A percentile compares a stretch with the other conserved stretches of the same genome.
Conservation (phyloP, 1,140 invertebrate species). For the Lepidurus packardi region DNA sequence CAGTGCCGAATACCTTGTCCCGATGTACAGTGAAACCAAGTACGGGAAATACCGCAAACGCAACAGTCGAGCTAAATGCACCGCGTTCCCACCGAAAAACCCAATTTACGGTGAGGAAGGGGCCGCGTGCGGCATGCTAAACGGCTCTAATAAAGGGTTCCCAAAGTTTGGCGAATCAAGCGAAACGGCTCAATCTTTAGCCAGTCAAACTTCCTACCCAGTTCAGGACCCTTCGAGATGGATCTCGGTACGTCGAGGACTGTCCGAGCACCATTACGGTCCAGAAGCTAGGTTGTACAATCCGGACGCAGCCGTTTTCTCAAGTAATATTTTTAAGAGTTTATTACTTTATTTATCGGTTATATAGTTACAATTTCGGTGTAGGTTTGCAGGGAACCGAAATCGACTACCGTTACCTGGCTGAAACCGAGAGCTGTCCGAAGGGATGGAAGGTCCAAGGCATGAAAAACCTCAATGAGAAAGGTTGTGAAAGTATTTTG, state of each 20-base stretch:
- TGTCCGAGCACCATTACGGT: background rate
- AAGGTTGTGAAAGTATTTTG: background rate
- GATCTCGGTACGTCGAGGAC: background rate
- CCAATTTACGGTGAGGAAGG: too few relatives aligned
- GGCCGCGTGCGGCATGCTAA: too few relatives aligned
- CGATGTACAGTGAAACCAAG: background rate
- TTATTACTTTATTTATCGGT: too few relatives aligned
- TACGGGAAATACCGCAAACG: background rate
- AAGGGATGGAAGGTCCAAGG: background rate
- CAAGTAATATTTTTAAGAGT: background rate
- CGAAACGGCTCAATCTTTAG: too few relatives aligned
- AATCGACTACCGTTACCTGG: background rate
- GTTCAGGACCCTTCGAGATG: conserved; percentile 8
- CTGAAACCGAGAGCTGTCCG: background rate
- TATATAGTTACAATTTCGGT: too few relatives aligned
- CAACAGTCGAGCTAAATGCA: background rate
- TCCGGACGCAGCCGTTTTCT: background rate
- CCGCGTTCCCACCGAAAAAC: background rate
- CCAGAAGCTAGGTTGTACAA: background rate
- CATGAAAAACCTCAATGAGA: background rate
- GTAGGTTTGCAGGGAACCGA: background rate
- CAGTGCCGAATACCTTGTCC: background rate
- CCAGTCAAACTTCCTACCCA: background rate
- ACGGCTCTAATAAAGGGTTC: too few relatives aligned
- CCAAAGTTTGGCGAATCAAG: too few relatives aligned